phyloP scores from a whole-genome alignment of 1,140 invertebrate genomes.

The Campoletis sonorensis region DNA sequence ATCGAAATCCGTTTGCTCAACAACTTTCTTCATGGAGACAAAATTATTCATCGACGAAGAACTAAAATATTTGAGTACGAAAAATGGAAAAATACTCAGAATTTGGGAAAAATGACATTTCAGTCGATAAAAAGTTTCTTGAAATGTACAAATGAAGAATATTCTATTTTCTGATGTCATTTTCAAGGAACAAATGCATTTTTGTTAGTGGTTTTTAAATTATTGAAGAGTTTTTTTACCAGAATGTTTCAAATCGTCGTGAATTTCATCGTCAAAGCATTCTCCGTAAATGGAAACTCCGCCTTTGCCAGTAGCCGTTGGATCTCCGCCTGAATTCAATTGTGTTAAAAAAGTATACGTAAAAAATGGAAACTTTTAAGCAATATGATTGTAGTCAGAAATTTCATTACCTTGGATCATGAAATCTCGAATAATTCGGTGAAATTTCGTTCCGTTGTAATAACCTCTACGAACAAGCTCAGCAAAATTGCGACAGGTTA shows the following conservation, averaged over 20 bases:
- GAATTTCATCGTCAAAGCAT: slow-evolving; percentile 97
- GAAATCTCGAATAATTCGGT: slow-evolving; percentile 96
- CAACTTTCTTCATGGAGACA: no score
- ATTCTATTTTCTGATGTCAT: not conserved
- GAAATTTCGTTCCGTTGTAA: slow-evolving; percentile 98
- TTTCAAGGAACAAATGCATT: no score
- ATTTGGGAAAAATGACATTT: not conserved
- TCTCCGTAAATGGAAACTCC: slow-evolving; percentile 98
- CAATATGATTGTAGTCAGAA: not conserved
- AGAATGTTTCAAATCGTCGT: slow-evolving; percentile 95
- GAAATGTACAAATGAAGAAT: not conserved
- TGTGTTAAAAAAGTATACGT: not conserved
- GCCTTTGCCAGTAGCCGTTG: slow-evolving; percentile 95
- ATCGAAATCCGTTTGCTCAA: no score
- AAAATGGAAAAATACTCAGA: not conserved
- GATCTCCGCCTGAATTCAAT: slow-evolving; percentile 88
- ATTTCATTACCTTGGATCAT: slow-evolving; percentile 91
- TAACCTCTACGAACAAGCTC: slow-evolving; percentile 94
- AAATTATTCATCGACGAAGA: no score
- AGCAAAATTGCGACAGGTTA: slow-evolving; percentile 97
- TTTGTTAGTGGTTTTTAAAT: no score
- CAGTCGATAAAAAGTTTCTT: not conserved
- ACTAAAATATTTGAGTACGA: no score
- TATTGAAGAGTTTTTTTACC: slow-evolving; percentile 74
- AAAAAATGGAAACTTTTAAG: not conserved